Evolutionary conservation across 2,888 invertebrate species (phyloP).

Genomic region (Cylloceria caligata): DNA sequence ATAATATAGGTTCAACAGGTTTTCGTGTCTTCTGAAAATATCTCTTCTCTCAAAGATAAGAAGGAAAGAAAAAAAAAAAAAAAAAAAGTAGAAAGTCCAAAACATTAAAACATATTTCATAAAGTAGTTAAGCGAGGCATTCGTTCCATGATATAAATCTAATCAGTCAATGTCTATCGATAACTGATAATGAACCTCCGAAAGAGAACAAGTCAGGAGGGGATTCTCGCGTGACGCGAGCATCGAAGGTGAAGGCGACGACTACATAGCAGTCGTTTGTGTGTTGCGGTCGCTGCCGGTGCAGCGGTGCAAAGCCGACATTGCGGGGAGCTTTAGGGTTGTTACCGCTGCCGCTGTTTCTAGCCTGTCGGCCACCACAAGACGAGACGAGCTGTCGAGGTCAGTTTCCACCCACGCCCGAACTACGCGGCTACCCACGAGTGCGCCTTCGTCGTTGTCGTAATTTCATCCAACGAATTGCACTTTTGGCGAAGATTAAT

Average conservation of each 20-base stretch:
- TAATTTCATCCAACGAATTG: conserved; percentile 64
- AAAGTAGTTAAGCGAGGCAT: no score
- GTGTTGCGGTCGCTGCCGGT: conserved; percentile 59
- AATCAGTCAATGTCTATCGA: conserved; percentile 11
- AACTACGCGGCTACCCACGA: conserved; percentile 56
- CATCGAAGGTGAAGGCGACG: conserved; percentile 61
- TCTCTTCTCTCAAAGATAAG: neutral
- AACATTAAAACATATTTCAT: neutral
- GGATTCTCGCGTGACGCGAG: conserved; percentile 57
- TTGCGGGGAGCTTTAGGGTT: conserved; percentile 41
- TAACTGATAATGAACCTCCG: conserved; percentile 17
- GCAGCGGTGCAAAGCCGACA: conserved; percentile 49
- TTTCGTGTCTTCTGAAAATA: conserved; percentile 12
- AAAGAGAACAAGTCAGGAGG: conserved; percentile 35
- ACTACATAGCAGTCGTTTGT: conserved; percentile 22
- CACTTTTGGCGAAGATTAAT: conserved; percentile 61
- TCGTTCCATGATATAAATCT: neutral
- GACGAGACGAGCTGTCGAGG: conserved; percentile 69
- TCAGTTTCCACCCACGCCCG: conserved; percentile 70
- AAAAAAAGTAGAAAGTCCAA: neutral
- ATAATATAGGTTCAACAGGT: conserved; percentile 8
- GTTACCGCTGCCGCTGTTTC: conserved; percentile 36
- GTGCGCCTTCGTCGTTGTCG: conserved; percentile 56
- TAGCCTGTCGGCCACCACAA: conserved; percentile 60
- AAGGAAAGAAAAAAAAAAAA: conserved; percentile 24